phyloP scores from a whole-genome alignment of 2,888 invertebrate genomes.

The Thereva nobilitata region DNA sequence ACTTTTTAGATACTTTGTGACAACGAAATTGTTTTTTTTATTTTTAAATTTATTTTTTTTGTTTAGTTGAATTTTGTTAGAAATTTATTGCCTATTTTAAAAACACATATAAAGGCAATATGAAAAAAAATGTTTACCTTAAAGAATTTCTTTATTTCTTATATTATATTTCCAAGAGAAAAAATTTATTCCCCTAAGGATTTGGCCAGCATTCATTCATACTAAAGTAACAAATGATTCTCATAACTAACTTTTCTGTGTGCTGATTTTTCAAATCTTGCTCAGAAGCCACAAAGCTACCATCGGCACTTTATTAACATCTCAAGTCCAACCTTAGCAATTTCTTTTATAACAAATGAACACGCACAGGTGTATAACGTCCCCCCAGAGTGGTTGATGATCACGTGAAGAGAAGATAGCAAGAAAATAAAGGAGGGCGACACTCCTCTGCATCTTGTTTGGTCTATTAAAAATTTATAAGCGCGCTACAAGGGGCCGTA shows the following conservation, averaged over 20 bases:
- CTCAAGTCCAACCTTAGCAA: neutral
- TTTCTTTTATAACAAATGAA: conserved; percentile 1
- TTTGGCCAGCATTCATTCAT: too few species aligned
- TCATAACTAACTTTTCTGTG: neutral
- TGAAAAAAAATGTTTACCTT: too few species aligned
- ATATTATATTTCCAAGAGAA: too few species aligned
- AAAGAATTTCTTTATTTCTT: too few species aligned
- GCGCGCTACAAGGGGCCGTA: conserved; percentile 34
- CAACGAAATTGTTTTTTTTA: neutral
- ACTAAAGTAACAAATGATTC: too few species aligned
- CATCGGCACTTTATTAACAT: neutral
- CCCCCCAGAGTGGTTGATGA: conserved; percentile 16
- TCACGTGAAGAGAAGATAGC: neutral
- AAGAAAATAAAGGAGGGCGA: too few species aligned
- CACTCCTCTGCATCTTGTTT: neutral
- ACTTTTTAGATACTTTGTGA: conserved; percentile 9
- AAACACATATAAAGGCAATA: too few species aligned
- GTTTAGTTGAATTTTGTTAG: too few species aligned
- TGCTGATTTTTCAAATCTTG: conserved; percentile 11
- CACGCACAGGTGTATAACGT: conserved; percentile 26
- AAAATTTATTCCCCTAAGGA: too few species aligned
- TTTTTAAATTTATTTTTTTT: too few species aligned
- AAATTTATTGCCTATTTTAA: too few species aligned
- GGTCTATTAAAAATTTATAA: conserved; percentile 33
- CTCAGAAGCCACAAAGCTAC: neutral